These are phyloP conservation scores for Circaetus cinerascens DNA, from an alignment of 2,113 vertebrate species.

Conservation along the genomic window DNA sequence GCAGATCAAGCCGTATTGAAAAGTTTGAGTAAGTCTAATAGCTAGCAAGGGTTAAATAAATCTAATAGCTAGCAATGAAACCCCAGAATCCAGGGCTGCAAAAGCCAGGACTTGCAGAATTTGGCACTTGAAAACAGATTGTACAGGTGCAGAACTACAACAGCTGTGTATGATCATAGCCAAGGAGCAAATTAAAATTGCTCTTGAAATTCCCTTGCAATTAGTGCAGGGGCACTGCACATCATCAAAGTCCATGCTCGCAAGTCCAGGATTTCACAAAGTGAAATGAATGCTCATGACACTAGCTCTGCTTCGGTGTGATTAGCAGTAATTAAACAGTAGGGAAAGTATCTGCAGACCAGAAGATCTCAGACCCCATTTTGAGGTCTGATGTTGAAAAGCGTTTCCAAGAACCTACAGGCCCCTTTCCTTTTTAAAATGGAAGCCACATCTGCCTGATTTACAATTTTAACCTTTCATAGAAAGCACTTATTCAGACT, in stretches of 20 bases:
- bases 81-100: background rate
- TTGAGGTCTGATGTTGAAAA: background rate
- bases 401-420: background rate
- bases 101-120: slow-evolving; percentile 11
- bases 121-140: background rate
- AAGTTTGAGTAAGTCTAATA: background rate
- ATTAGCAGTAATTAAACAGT: background rate
- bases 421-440: background rate
- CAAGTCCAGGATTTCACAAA: background rate
- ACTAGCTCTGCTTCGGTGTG: background rate
- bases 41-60: background rate
- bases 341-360: background rate
- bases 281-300: background rate
- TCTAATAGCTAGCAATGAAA: background rate
- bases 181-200: background rate
- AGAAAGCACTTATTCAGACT: background rate
- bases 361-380: background rate
- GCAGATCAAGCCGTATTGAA: background rate
- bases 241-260: slow-evolving; percentile 6
- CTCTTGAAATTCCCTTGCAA: slow-evolving; percentile 8
- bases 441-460: background rate
- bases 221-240: slow-evolving; percentile 34
- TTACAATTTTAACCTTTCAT: background rate
- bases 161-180: slow-evolving; percentile 11
- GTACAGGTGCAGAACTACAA: slow-evolving; percentile 35